These are phyloP conservation scores for Psephotus haematonotus DNA, from an alignment of 2,113 vertebrate species.

Conservation along the genomic window DNA sequence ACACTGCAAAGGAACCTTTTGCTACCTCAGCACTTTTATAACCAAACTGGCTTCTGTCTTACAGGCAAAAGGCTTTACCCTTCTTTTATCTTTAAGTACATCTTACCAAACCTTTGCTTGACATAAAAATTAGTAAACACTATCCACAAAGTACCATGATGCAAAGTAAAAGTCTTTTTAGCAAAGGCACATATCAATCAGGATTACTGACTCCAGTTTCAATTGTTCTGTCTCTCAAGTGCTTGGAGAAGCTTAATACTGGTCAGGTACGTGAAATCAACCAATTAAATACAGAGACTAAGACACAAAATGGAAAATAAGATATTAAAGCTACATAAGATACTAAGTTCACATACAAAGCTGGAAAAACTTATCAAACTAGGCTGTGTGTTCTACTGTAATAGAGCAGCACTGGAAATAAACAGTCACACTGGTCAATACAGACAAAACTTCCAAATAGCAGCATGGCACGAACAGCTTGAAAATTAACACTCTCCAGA, in stretches of 20 bases:
- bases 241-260: not conserved
- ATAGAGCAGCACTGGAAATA: not conserved
- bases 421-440: not conserved
- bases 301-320: not conserved
- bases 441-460: not conserved
- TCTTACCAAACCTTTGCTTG: not conserved
- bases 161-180: not conserved
- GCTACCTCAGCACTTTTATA: not conserved
- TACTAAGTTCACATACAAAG: not conserved
- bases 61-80: not conserved
- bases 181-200: not conserved
- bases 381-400: not conserved
- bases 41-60: not conserved
- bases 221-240: not conserved
- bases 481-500: not conserved
- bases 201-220: not conserved
- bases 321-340: not conserved
- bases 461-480: not conserved
- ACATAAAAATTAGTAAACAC: not conserved
- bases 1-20: not conserved
- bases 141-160: not conserved
- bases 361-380: not conserved
- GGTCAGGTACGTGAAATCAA: not conserved
- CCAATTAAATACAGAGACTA: not conserved
- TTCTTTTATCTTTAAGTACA: not conserved